Evolutionary conservation across 2,888 invertebrate genomes (phyloP), one percentile per base, ranked within the genome.

Genomic region (Drosophila anomalata): DNA sequence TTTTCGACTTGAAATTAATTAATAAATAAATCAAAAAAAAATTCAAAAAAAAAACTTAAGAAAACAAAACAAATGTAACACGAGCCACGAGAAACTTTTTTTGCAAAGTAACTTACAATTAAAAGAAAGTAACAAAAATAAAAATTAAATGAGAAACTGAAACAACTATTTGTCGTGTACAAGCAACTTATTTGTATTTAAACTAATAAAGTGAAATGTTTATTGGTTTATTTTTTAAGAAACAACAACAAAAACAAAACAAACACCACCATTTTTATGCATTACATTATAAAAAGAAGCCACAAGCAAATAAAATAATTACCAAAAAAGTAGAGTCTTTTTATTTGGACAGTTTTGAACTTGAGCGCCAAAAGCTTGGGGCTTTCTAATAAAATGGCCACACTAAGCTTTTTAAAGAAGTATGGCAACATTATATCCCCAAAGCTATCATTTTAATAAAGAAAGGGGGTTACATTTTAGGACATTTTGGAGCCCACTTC

Each of bases 181-280:
- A 59, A 59, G 59, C 65, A 67, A 54, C 50, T 72, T 59, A 72
- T 72, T 72, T 72, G 55, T 72, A 72, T 82, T 75, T 9, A 58
- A 78, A 75, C 83, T 85, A 86, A 79, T 82, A 75, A 79, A 82
- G 69, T 85, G 57, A 79, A 78, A 75, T 77, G 86, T 82, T 79
- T 82, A 85, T 78, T 78, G 80, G 83, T 82, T 85, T 85, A 78
- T 72, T 81, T 82, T 84, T 77, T 72, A 73, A 63, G 42, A 61
- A 36, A 52, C 33, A 42, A 14, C 11, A 39, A 39, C 39, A 47
- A 56, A 39, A n/a, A 56, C 44, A 36, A 50, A 41, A 53, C 68
- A 48, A 76, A 78, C 76, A 77, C 65, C 73, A 78, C 78, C 69
- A 80, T 84, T 80, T 79, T 84, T 81, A 81, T 81, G 80, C 85